Evolutionary conservation across 2,113 vertebrate genomes (phyloP), one percentile per base, ranked within the genome.

Genomic region (Siniperca knerii): DNA sequence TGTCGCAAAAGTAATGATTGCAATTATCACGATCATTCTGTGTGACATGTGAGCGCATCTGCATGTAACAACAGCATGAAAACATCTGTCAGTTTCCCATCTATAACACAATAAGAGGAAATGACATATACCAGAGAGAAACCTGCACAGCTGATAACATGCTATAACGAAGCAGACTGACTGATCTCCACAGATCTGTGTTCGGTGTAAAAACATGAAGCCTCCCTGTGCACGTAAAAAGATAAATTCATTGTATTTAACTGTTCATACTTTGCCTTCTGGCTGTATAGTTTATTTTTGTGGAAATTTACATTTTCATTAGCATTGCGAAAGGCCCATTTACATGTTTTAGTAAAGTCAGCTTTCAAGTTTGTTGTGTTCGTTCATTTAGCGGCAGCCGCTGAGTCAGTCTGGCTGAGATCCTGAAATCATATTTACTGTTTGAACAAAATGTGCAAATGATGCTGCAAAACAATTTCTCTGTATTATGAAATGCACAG

Each of bases 291-390:
- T 90, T 90, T 73, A 33, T 83, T 77, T 82, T 73, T 84, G 71
- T 54, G 52, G 18, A 52, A 75, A 86, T 90, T 85, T 90, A 89
- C 81, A 91, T 82, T 85, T 82, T 70, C 77, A 92, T 93, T 90
- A 81, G 79, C 83, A 86, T 75, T 72, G 60, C n/a, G 42, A 87
- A 90, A 88, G 84, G 77, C 79, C 79, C 72, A 86, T 91, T 92
- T 92, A 42, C 81, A 87, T 90, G 67, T 86, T 86, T 90, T 67
- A 81, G 80, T 68, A 54, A 87, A 87, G 90, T 87, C 86, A 75
- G 72, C 82, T 84, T 85, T 90, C 54, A 85, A 79, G 77, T 87
- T 89, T 84, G 86, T 86, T 82, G 81, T 75, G 64, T 85, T 81
- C 3, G 12, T 84, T 90, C 62, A 77, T 72, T 86, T 71, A 52